These are phyloP conservation scores for Bettongia penicillata DNA, from an alignment of 2,113 vertebrate species.

Conservation along the genomic window DNA sequence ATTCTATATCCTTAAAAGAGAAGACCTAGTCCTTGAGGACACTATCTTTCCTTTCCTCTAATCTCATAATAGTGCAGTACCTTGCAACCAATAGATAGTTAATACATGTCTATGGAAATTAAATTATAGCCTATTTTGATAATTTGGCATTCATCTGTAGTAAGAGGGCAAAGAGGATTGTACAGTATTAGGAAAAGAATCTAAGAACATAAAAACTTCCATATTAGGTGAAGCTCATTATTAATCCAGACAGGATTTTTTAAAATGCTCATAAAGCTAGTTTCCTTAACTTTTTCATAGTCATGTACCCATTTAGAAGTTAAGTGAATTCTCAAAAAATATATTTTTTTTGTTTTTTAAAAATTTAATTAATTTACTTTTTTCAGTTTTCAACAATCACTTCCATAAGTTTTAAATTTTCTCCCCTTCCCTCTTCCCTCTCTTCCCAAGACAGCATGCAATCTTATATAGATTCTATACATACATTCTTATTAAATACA, in stretches of 20 bases:
- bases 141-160: background rate
- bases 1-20: background rate
- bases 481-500: too few species aligned
- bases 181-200: background rate
- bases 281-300: background rate
- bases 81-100: background rate
- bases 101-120: background rate
- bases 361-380: too few species aligned
- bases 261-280: background rate
- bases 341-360: too few species aligned
- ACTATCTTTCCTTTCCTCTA: background rate
- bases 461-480: too few species aligned
- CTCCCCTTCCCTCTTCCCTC: too few species aligned
- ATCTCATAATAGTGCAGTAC: background rate
- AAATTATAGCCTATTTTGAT: background rate
- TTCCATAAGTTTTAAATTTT: too few species aligned
- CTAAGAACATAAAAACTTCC: background rate
- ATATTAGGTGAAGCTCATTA: background rate
- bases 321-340: background rate
- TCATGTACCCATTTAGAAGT: background rate
- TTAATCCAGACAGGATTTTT: background rate
- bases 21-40: background rate
- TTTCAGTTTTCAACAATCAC: too few species aligned
- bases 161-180: background rate
- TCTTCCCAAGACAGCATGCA: too few species aligned